Evolutionary conservation across 2,888 invertebrate species (phyloP), one percentile per base, ranked within the genome.

Genomic region (Formica aserva): DNA sequence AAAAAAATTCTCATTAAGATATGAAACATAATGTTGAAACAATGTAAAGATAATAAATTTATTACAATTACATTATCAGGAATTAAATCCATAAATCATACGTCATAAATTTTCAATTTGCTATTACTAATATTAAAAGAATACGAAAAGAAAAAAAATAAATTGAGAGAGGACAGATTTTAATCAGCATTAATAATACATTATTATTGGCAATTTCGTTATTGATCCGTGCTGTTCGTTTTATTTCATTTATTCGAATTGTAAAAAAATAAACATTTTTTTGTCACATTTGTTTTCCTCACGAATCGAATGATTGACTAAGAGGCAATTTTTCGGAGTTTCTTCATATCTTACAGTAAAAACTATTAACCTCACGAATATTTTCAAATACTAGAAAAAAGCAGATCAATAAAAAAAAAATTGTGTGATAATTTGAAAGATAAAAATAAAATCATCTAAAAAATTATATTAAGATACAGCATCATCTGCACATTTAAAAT

Each of bases 271-370:
- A 45, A 45, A 45, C 1, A 45, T 45, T 66, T 65, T 22, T 32
- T 18, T 3, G 45, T 65, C 74, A 55, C 55, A 18, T 48, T 75
- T 9, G n/a, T 32, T 55, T n/a, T 29, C 15, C 15, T 75, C 48
- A 66, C 55, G 62, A 57, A 67, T 67, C 55, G 65, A 60, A 66
- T 91, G 88, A 91, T 89, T 86, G 91, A 90, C 87, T 88, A 82
- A 87, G 86, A 86, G 85, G 87, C 86, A 89, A 91, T 91, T 89
- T 91, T 84, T 86, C 78, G 85, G 75, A 67, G 38, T 77, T 85
- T 83, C 82, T 82, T 86, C 78, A 77, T 85, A 81, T 85, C 74
- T 62, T 3, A 45, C 75, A 71, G 11, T 26, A 57, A 57, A 52
- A 63, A 32, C 15, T 32, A 32, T 45, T n/a, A 22, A 35, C 9